phyloP scores from a whole-genome alignment of 2,888 invertebrate species.

The Tryphoninae sp. region DNA sequence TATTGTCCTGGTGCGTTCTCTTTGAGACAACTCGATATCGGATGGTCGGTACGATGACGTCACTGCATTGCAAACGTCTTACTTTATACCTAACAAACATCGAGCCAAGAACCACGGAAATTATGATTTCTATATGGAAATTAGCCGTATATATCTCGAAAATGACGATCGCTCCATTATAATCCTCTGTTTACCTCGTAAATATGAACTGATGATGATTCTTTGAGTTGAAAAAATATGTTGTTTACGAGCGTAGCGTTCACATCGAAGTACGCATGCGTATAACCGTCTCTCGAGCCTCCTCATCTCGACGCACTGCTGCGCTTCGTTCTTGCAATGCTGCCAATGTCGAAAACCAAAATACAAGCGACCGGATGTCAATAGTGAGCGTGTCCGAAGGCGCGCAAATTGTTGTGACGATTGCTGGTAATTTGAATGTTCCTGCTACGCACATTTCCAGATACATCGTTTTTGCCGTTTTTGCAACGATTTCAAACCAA shows the following conservation, averaged over 20 bases:
- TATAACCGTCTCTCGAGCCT: not conserved
- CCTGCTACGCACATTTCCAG: no score
- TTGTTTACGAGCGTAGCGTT: slow-evolving; percentile 75
- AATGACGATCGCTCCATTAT: slow-evolving; percentile 53
- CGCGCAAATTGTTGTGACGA: not conserved
- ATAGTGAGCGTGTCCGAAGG: not conserved
- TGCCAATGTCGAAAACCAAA: not conserved
- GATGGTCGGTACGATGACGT: slow-evolving; percentile 72
- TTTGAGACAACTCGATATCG: slow-evolving; percentile 70
- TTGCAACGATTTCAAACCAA: not conserved
- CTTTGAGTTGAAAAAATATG: slow-evolving; percentile 66
- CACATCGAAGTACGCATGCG: slow-evolving; percentile 72
- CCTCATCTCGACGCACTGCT: not conserved
- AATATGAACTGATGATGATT: slow-evolving; percentile 64
- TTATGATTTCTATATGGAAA: slow-evolving; percentile 59
- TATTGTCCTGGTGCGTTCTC: slow-evolving; percentile 76
- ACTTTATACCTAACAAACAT: slow-evolving; percentile 43
- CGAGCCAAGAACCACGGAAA: slow-evolving; percentile 30
- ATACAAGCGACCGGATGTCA: no score
- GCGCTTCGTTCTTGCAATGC: not conserved
- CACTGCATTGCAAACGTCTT: slow-evolving; percentile 74
- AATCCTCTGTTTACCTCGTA: slow-evolving; percentile 66
- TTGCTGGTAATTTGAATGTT: no score
- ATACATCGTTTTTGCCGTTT: not conserved
- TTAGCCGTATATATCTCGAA: slow-evolving; percentile 63